phyloP scores from a whole-genome alignment of 1,140 invertebrate genomes.

The Halotydeus destructor region DNA sequence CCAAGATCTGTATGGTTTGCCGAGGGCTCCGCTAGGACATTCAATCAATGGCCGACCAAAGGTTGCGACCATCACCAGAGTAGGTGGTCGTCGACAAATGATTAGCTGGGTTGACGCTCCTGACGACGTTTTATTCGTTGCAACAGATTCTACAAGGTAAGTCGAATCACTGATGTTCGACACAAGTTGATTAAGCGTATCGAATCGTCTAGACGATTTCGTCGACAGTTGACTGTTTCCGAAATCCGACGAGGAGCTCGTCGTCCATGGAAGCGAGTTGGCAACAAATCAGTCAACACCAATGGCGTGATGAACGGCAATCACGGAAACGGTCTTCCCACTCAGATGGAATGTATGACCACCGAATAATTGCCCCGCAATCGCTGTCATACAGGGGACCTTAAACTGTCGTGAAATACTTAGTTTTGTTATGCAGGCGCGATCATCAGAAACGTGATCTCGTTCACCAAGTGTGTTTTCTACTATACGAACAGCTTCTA shows the following conservation, averaged over 20 bases:
- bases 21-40: conserved; percentile 19
- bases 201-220: conserved; percentile 42
- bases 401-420: no score
- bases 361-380: no score
- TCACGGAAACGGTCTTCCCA: no score
- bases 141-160: conserved; percentile 71
- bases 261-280: conserved; percentile 50
- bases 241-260: conserved; percentile 69
- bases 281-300: no score
- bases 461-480: no score
- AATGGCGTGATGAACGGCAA: no score
- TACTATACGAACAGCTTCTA: no score
- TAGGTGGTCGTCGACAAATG: conserved; percentile 48
- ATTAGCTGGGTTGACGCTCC: conserved; percentile 95
- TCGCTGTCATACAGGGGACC: no score
- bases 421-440: no score
- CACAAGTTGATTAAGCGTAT: neutral
- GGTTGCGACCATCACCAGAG: conserved; percentile 37
- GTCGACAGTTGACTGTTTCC: conserved; percentile 49
- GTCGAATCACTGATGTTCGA: conserved; percentile 18
- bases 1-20: conserved; percentile 17
- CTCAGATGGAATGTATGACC: no score
- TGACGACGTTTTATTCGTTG: conserved; percentile 85
- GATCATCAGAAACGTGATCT: no score
- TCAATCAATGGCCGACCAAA: conserved; percentile 43